phyloP scores from a whole-genome alignment of 2,113 vertebrate genomes.

The Tachuris rubrigastra region DNA sequence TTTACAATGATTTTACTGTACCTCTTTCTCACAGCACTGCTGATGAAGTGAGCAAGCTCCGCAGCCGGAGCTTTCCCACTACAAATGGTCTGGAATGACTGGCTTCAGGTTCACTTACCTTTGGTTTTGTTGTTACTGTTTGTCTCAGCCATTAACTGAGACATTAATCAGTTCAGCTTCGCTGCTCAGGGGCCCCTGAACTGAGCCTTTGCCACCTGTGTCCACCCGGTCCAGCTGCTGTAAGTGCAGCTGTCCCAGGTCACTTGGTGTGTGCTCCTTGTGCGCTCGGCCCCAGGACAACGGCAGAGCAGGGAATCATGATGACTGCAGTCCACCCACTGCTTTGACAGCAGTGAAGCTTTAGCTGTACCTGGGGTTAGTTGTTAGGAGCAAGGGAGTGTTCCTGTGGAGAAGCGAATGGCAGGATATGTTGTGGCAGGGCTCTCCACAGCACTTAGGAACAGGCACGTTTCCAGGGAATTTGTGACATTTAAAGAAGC shows the following conservation, averaged over 20 bases:
- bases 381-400: rapidly evolving
- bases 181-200: neutral
- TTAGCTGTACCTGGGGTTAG: rapidly evolving
- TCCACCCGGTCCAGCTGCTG: rapidly evolving
- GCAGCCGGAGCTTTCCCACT: neutral
- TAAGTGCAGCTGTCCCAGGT: neutral
- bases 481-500: neutral
- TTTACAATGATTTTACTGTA: neutral
- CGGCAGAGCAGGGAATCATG: neutral
- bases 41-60: neutral
- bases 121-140: neutral
- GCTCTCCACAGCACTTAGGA: neutral
- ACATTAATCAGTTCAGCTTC: neutral
- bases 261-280: neutral
- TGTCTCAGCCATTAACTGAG: neutral
- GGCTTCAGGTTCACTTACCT: neutral
- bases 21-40: neutral
- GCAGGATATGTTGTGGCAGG: rapidly evolving
- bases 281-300: neutral
- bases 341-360: neutral
- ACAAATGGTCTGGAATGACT: neutral
- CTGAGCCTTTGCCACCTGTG: rapidly evolving
- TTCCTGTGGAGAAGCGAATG: rapidly evolving
- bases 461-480: neutral
- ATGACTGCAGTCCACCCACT: neutral